These are phyloP conservation scores for Neodiprion fabricii DNA, from an alignment of 1,140 invertebrate species.

Conservation along the genomic window DNA sequence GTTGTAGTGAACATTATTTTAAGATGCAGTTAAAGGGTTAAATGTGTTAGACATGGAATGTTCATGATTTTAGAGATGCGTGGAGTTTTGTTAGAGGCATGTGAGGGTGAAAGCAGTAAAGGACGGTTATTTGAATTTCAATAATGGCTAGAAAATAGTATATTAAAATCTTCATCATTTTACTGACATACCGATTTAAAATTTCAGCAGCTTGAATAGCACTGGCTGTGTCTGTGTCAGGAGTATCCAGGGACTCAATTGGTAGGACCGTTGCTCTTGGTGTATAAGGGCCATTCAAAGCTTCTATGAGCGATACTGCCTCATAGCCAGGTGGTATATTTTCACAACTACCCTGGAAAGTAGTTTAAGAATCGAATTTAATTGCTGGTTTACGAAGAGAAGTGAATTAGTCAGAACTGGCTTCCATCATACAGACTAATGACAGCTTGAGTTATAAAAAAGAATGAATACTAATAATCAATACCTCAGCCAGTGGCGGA, in stretches of 20 bases:
- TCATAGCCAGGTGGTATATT: constrained; percentile 94
- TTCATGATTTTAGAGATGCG: neutral
- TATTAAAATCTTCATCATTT: neutral
- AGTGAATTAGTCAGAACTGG: neutral
- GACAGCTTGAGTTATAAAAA: neutral
- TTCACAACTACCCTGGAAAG: constrained; percentile 69
- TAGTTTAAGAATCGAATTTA: constrained; percentile 28
- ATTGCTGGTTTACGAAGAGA: neutral
- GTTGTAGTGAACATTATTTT: neutral
- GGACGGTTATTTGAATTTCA: no score
- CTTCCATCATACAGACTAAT: neutral
- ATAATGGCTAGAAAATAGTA: neutral
- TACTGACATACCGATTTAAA: constrained; percentile 65
- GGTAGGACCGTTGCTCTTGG: constrained; percentile 65
- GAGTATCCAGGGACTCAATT: constrained; percentile 61
- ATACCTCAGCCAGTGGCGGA: constrained; percentile 60
- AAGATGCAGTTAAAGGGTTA: constrained; percentile 2
- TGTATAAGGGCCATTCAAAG: constrained; percentile 91
- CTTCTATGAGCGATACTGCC: constrained; percentile 95
- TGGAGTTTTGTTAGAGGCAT: no score
- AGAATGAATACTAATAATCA: neutral
- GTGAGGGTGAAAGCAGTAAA: neutral
- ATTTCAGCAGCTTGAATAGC: constrained; percentile 71
- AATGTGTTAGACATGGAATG: neutral
- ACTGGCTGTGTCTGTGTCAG: constrained; percentile 64